A percentile compares a stretch with the other conserved stretches of the same genome.
phyloP scores from a whole-genome alignment of 2,113 vertebrate species.

The Pungitius pungitius region DNA sequence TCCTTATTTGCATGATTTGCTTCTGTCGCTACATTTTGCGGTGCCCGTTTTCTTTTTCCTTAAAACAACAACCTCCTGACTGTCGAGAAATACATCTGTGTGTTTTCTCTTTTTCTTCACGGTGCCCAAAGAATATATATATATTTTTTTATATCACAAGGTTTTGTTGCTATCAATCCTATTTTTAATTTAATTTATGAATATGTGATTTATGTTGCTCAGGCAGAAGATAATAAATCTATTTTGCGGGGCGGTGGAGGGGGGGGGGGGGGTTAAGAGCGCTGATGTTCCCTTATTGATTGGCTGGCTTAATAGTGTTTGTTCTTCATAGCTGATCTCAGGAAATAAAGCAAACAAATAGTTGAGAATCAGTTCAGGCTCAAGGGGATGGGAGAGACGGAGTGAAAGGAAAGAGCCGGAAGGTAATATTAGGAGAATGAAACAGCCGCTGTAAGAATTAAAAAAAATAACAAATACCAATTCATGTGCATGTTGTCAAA shows the following conservation, averaged over 20 bases:
- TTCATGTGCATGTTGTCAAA: not conserved
- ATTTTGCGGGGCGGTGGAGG: conserved; percentile 60
- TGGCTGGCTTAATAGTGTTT: conserved; percentile 84
- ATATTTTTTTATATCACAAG: conserved; percentile 57
- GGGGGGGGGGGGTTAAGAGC: conserved; percentile 55
- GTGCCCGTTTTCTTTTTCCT: conserved; percentile 27
- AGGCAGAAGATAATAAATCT: conserved; percentile 81
- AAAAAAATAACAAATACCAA: conserved; percentile 21
- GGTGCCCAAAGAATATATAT: conserved; percentile 70
- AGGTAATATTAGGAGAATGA: conserved; percentile 25
- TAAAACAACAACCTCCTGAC: conserved; percentile 21
- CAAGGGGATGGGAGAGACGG: conserved; percentile 44
- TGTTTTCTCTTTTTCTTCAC: conserved; percentile 57
- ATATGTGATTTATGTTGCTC: conserved; percentile 84
- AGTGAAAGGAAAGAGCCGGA: conserved; percentile 34
- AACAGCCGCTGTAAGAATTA: conserved; percentile 2
- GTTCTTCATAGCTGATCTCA: conserved; percentile 84
- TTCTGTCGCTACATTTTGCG: conserved; percentile 12
- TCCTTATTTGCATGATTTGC: conserved; percentile 40
- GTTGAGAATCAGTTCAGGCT: conserved; percentile 73
- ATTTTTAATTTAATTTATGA: conserved; percentile 85
- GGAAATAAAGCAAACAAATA: conserved; percentile 84
- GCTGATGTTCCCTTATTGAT: conserved; percentile 84
- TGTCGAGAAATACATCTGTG: conserved; percentile 53
- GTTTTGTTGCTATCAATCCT: conserved; percentile 79